Percentiles rank a stretch among this genome's conserved stretches.
Conservation (phyloP, 2,797 vertebrate species). For the Chaetodon trifasciatus region DNA sequence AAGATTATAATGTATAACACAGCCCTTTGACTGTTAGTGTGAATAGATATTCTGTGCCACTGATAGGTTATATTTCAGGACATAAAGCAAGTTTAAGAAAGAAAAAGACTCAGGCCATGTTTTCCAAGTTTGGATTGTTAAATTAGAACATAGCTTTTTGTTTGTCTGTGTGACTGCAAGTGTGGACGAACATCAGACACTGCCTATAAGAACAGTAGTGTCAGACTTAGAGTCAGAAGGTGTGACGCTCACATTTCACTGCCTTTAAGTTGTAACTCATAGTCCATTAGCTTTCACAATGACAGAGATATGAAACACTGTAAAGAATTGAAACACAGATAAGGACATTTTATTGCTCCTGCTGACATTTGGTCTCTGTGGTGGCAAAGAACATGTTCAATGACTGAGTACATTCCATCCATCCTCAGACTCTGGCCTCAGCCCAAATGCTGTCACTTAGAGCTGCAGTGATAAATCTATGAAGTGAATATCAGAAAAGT, state of each 20-base stretch:
- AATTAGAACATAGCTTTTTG: background rate
- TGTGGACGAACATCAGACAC: background rate
- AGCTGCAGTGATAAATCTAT: background rate
- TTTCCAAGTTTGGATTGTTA: background rate
- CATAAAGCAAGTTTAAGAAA: background rate
- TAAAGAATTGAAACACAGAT: background rate
- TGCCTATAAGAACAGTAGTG: background rate
- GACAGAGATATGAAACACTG: background rate
- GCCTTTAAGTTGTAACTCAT: background rate
- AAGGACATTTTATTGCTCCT: background rate
- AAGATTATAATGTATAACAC: slow-evolving; percentile 40
- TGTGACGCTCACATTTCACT: slow-evolving; percentile 3
- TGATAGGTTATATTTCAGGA: background rate
- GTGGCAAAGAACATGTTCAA: background rate
- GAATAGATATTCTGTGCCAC: background rate
- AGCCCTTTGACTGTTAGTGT: background rate
- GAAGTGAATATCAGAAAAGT: background rate
- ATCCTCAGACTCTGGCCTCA: background rate
- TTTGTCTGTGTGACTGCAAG: background rate
- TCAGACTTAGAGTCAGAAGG: background rate
- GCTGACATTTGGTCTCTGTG: background rate
- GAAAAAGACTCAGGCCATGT: too few relatives aligned
- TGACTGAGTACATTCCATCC: background rate
- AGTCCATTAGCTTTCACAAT: background rate
- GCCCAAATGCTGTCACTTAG: background rate